Base-by-base conservation (phyloP, 1,140 invertebrate genomes). In the Trichogramma pretiosum region DNA sequence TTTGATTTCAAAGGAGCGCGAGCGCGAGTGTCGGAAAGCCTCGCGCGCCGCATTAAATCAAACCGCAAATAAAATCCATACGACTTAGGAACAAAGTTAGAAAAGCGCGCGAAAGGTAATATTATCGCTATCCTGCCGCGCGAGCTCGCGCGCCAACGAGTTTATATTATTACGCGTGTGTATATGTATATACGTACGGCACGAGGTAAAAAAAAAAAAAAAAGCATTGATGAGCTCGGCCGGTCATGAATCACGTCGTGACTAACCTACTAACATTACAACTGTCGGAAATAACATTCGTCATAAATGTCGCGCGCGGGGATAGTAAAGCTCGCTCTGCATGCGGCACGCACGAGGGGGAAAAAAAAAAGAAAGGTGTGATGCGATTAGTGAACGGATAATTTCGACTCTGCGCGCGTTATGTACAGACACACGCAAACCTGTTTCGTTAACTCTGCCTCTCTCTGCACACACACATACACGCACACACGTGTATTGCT, bases 261-360 rank as follows among this genome's bases (percentile, higher is more conserved):
- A 11, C 32, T 44, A 51, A 41, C 43, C 48, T 40, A 40, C 42
- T 46, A 43, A 51, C 49, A 22, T 51, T 51, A n/a, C n/a, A 46
- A 51, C 49, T 41, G 49, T 51, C 43, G 43, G 38, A 45, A 51
- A 46, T 46, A 51, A 51, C 43, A 41, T 51, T 51, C 46, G 49
- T 51, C 49, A 46, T 51, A 45, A n/a, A 23, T 11, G 34, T 9
- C 22, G 28, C 28, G 37, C 5, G 14, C 16, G 22, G 13, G 33
- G 41, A 14, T n/a, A 34, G 22, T 19, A 16, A n/a, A 36, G 17
- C 16, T 5, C 5, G 11, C 34, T 8, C 24, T 5, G 30, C 17
- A 18, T 8, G 17, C 14, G 35, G 16, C 14, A 18, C 3, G 17
- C 16, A 18, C 5, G 23, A 19, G 40, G 16, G 3, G 9, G 32